Evolutionary conservation across 2,113 vertebrate genomes (phyloP), one percentile per base, ranked within the genome.

Genomic region (Scomber japonicus): DNA sequence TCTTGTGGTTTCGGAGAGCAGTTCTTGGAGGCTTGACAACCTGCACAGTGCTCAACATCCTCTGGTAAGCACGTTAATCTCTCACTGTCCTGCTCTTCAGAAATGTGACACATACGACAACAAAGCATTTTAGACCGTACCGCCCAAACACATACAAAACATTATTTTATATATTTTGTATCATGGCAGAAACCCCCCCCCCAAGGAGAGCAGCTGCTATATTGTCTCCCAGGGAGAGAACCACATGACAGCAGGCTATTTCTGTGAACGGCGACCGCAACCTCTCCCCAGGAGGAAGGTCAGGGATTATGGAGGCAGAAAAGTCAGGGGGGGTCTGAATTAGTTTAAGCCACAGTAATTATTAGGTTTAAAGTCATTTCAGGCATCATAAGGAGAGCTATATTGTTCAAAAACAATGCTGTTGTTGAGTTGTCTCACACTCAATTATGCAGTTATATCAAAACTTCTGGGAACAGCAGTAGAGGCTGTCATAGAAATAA

Each of bases 1-100:
- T 95, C 65, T 67, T 94, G 90, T 94, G 93, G 91, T 94, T 94
- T 77, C 89, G 94, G 21, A 91, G 95, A 86, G 85, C 85, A 1
- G 82, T 94, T 1, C 84, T 93, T 0, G 92, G 88, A 54, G 94
- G 92, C 45, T 84, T 95, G 64, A 79, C 87, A 27, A 95, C 93
- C 35, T 94, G 92, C 59, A 85, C 91, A 6, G 51, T 94, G 13
- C 88, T 94, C 55, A 95, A 94, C 86, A 88, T 95, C 72, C 90
- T 94, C 55, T 95, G 93, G 92, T 95, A 82, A 91, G 93, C 49
- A 46, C 3, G 11, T 51, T 35, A 4, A 46, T 53, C n/a, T 57
- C 35, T 13, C 10, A 2, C 19, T 19, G 4, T 17, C 17, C 40
- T 56, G 44, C 46, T 62, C 17, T 50, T 40, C 35, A 40, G 9